A percentile compares a stretch with the other conserved stretches of the same genome.
These are phyloP conservation scores for Porites australiensis DNA, from an alignment of 64 coral and sea anemone genomes.

Conservation along the genomic window DNA sequence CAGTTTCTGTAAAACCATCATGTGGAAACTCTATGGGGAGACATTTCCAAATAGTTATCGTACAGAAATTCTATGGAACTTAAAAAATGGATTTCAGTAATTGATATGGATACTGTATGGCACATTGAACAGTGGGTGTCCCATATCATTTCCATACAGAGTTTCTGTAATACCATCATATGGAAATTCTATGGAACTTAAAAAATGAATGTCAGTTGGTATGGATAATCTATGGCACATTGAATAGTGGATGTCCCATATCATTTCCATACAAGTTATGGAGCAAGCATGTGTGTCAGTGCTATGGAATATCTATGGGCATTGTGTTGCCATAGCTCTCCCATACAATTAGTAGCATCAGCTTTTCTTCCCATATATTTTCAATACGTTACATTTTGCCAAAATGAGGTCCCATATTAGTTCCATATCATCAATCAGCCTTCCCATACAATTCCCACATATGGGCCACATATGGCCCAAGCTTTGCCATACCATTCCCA, in stretches of 20 bases:
- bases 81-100: no score
- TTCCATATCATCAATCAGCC: constrained; percentile 7
- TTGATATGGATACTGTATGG: no score
- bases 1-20: no score
- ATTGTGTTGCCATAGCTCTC: constrained; percentile 24
- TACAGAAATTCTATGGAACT: no score
- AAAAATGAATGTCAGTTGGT: not conserved
- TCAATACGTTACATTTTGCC: not conserved
- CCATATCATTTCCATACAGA: no score
- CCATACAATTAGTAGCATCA: not conserved
- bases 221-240: constrained; percentile 37
- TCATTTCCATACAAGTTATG: constrained; percentile 25
- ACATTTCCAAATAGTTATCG: not conserved
- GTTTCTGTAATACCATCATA: no score
- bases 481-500: constrained; percentile 34
- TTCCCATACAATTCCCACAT: constrained; percentile 24
- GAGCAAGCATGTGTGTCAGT: constrained; percentile 10
- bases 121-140: no score
- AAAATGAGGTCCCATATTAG: not conserved
- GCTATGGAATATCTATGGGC: constrained; percentile 15
- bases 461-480: constrained; percentile 25
- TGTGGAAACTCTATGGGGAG: not conserved
- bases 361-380: constrained; percentile 3
- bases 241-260: not conserved
- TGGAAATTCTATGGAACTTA: not conserved